Conservation (phyloP, 2,888 invertebrate genomes). For the Danaus chrysippus region DNA sequence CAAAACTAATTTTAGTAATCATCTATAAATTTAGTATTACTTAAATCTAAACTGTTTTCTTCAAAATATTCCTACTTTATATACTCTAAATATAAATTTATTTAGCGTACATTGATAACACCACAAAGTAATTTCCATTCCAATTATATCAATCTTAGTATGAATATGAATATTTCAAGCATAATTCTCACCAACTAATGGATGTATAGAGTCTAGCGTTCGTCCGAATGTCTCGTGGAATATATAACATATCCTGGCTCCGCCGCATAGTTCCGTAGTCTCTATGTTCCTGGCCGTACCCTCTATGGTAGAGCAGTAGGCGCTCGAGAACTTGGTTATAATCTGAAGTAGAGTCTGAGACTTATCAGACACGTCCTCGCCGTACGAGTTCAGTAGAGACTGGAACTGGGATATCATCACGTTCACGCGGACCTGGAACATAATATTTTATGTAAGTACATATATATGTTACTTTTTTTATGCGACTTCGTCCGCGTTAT, state of each 20-base stretch:
- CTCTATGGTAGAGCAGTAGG: slow-evolving; percentile 98
- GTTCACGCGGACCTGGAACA: slow-evolving; percentile 92
- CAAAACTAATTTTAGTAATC: no score
- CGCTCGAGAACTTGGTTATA: slow-evolving; percentile 98
- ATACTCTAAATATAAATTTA: no score
- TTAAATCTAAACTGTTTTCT: no score
- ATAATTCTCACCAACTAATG: slow-evolving; percentile 84
- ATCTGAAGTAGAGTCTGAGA: slow-evolving; percentile 98
- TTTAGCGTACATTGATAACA: no score
- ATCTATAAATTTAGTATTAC: no score
- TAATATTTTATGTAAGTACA: no score
- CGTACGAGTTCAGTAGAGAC: slow-evolving; percentile 95
- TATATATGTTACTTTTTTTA: no score
- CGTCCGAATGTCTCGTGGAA: slow-evolving; percentile 99
- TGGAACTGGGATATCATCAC: slow-evolving; percentile 99
- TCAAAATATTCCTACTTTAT: no score
- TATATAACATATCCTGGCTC: slow-evolving; percentile 99
- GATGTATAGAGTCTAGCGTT: slow-evolving; percentile 96
- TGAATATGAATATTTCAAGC: neutral
- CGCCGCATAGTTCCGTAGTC: slow-evolving; percentile 98
- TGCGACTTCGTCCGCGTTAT: no score
- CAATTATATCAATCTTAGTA: neutral
- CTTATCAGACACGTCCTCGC: slow-evolving; percentile 97
- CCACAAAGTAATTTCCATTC: no score
- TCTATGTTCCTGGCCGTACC: slow-evolving; percentile 98